Percentiles rank a stretch among this genome's conserved stretches.
Evolutionary conservation across 2,797 vertebrate genomes (phyloP).

Genomic region (Loriculus beryllinus): DNA sequence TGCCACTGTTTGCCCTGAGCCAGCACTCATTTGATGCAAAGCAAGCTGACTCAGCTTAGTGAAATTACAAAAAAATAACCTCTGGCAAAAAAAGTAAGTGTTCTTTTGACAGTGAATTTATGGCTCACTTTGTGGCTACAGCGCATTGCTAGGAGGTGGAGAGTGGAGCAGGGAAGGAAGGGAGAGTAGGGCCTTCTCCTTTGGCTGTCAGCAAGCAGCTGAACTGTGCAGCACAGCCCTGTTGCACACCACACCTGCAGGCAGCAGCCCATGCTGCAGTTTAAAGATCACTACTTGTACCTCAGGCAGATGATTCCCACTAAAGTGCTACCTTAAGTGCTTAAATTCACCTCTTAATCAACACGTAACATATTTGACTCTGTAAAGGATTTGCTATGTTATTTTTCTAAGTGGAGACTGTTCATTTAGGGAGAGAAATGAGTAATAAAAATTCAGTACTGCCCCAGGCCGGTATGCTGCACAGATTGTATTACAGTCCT

Average conservation of each 20-base stretch:
- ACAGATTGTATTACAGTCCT: not conserved
- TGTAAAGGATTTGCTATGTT: not conserved
- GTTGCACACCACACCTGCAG: not conserved
- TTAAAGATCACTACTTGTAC: not conserved
- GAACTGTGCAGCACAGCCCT: not conserved
- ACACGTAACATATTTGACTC: not conserved
- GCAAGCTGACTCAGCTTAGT: not conserved
- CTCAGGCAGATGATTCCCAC: not conserved
- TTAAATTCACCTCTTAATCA: not conserved
- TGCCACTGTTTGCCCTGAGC: not conserved
- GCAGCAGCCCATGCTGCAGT: not conserved
- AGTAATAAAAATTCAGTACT: not conserved
- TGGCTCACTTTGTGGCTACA: not conserved
- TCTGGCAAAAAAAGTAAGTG: not conserved
- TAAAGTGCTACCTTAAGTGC: not conserved
- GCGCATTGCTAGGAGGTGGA: fast-evolving
- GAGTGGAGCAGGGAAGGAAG: not conserved
- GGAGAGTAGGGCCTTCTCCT: not conserved
- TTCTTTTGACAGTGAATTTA: not conserved
- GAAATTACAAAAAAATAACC: not conserved
- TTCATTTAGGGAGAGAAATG: not conserved
- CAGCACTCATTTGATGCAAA: not conserved
- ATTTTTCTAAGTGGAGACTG: not conserved
- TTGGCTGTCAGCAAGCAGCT: not conserved
- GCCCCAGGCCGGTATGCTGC: not conserved